Percentiles rank a stretch among this genome's conserved stretches.
Evolutionary conservation across 2,113 vertebrate genomes (phyloP).

Genomic region (Pelodiscus sinensis): DNA sequence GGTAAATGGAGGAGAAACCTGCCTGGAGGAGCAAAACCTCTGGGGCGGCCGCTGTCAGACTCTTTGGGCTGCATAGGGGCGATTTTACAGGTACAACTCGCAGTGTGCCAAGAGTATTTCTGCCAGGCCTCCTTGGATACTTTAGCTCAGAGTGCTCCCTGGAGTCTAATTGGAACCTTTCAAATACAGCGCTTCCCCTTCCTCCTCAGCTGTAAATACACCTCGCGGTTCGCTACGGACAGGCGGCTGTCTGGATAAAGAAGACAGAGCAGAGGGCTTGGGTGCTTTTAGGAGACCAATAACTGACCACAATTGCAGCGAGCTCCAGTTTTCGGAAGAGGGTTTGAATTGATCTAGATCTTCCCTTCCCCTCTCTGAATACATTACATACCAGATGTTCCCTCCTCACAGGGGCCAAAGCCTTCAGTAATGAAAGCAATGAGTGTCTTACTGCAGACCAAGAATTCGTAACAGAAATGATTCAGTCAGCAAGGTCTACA

Average conservation of each 20-base stretch:
- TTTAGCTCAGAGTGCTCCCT: background rate
- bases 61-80: background rate
- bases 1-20: background rate
- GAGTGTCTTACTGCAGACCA: background rate
- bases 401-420: background rate
- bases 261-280: background rate
- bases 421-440: background rate
- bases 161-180: background rate
- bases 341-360: background rate
- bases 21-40: background rate
- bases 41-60: background rate
- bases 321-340: background rate
- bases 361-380: background rate
- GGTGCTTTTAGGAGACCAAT: background rate
- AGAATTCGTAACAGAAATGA: background rate
- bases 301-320: background rate
- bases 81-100: background rate
- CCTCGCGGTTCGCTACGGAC: background rate
- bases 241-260: background rate
- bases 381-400: background rate
- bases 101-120: background rate
- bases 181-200: background rate
- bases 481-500: background rate
- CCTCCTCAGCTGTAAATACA: background rate
- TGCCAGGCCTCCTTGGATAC: background rate